Conservation (phyloP, 2,797 vertebrate genomes). For the Chanos chanos region DNA sequence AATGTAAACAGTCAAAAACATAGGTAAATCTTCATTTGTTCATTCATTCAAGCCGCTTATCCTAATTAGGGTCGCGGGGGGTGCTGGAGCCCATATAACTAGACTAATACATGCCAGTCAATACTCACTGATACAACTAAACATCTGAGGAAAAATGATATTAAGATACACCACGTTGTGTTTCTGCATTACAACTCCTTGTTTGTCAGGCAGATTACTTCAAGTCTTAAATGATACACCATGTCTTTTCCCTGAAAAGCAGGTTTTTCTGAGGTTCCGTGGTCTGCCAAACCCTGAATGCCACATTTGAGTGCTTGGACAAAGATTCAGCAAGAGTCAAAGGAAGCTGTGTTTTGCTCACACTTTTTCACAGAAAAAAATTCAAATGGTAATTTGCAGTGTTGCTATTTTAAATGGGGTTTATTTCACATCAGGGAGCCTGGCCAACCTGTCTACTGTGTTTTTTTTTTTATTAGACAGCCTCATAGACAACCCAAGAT, state of each 20-base stretch:
- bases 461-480: slow-evolving; percentile 58
- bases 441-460: slow-evolving; percentile 59
- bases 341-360: slow-evolving; percentile 45
- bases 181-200: slow-evolving; percentile 33
- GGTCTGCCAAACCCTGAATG: slow-evolving; percentile 37
- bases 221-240: slow-evolving; percentile 52
- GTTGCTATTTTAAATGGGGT: slow-evolving; percentile 55
- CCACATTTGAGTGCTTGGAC: slow-evolving; percentile 46
- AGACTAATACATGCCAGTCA: slow-evolving; percentile 27
- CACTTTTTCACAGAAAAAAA: slow-evolving; percentile 55
- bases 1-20: too few relatives aligned
- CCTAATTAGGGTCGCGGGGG: too few relatives aligned
- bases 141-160: slow-evolving; percentile 29
- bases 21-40: too few relatives aligned
- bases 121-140: slow-evolving; percentile 5
- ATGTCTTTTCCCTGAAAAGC: slow-evolving; percentile 55
- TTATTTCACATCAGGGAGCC: slow-evolving; percentile 49
- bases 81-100: too few relatives aligned
- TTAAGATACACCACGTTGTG: slow-evolving; percentile 40
- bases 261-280: slow-evolving; percentile 46
- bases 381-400: slow-evolving; percentile 57
- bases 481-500: slow-evolving; percentile 51
- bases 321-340: slow-evolving; percentile 47
- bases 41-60: too few relatives aligned
- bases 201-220: slow-evolving; percentile 53